Evolutionary conservation across 92 coral and sea anemone species (phyloP).

Genomic region (Palythoa grandis): DNA sequence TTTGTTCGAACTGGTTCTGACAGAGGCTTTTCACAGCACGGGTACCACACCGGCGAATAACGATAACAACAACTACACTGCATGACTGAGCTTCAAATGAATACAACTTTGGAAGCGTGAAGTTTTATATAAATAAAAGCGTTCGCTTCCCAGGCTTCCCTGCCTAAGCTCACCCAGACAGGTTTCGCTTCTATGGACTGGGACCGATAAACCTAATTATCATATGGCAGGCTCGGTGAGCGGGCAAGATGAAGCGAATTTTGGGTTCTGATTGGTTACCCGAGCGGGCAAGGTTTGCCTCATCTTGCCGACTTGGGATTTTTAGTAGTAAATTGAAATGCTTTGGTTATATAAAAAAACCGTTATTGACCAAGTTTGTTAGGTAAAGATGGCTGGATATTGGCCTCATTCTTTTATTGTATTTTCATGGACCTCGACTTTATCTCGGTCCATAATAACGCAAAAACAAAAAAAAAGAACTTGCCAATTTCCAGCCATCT

Average conservation of each 20-base stretch:
- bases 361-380: no score
- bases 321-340: background rate
- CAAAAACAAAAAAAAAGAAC: no score
- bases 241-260: no score
- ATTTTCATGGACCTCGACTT: no score
- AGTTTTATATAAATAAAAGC: background rate
- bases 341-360: background rate
- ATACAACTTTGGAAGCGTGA: background rate
- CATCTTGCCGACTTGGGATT: no score
- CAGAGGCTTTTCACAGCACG: background rate
- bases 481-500: no score
- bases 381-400: no score
- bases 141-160: background rate
- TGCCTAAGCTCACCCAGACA: background rate
- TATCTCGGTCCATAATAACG: no score
- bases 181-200: background rate
- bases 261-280: no score
- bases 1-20: slow-evolving; percentile 25
- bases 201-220: background rate
- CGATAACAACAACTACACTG: slow-evolving; percentile 29
- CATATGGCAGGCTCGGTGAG: no score
- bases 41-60: background rate
- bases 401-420: no score
- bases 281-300: no score
- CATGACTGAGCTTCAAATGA: slow-evolving; percentile 19